Base-by-base conservation (phyloP, 2,113 vertebrate species). In the Perca fluviatilis region DNA sequence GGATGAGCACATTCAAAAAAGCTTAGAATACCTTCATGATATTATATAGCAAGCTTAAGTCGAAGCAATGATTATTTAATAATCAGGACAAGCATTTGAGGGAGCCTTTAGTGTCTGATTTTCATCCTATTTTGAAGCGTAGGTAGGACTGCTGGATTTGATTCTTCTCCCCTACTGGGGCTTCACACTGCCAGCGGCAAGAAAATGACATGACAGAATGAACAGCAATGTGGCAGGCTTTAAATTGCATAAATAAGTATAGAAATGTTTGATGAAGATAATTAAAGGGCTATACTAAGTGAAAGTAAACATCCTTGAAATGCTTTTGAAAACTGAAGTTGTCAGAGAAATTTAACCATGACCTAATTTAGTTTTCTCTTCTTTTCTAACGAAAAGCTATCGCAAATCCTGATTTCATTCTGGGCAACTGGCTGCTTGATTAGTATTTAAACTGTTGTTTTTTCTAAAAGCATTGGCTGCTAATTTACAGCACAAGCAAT, bases 261-360 rank as follows among this genome's bases (percentile, higher is more conserved):
- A 61, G 82, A 78, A 73, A 79, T 90, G 84, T 88, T 91, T 89
- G 50, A 89, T 83, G 47, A 81, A 50, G 71, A 63, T 64, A 86
- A 83, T 81, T 84, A 73, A 73, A 62, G 43, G 47, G 46, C 33
- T 18, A 60, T 21, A 62, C 14, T n/a, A 46, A 69, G 56, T 60
- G 47, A 57, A 79, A 84, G 71, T 53, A 62, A 61, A 72, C 49
- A 40, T 61, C n/a, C 33, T 60, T 74, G 1, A n/a, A 12, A 66
- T 47, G 15, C 13, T 60, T 60, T 27, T 56, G 51, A 27, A 63
- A 66, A 62, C 19, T 54, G 16, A 33, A 74, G 71, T 57, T 62
- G 47, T 51, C 66, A 30, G n/a, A 30, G 54, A 72, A 82, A 54
- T 77, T 74, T 65, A 74, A 51, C 8, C 25, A 12, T 9, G 57